These are phyloP conservation scores for Arge pagana DNA, from an alignment of 2,888 invertebrate genomes.

Conservation along the genomic window DNA sequence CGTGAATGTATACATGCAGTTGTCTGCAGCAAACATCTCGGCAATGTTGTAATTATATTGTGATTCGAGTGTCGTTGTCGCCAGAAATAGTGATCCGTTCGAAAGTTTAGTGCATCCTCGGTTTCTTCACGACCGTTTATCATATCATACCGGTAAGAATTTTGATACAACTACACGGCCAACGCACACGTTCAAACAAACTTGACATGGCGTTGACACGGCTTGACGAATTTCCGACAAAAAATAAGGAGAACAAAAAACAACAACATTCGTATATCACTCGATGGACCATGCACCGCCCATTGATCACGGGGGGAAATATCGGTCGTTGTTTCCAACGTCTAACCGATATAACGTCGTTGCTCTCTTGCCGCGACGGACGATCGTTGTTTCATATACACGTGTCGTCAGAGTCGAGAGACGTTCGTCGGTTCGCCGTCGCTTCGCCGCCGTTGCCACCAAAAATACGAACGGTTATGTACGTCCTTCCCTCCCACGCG, in stretches of 20 bases:
- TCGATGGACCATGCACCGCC: no score
- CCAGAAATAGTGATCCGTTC: background rate
- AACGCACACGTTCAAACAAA: slow-evolving; percentile 26
- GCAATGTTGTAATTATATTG: slow-evolving; percentile 29
- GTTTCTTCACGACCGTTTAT: background rate
- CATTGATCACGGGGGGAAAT: no score
- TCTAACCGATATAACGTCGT: no score
- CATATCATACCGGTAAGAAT: slow-evolving; percentile 35
- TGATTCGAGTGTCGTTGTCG: slow-evolving; percentile 24
- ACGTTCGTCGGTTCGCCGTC: no score
- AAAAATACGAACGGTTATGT: background rate
- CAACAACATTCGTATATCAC: no score
- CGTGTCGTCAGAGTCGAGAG: no score
- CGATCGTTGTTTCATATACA: no score
- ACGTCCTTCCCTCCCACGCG: background rate
- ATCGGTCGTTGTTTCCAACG: no score
- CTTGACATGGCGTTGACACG: slow-evolving; percentile 45
- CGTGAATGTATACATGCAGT: slow-evolving; percentile 48
- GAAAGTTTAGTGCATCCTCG: background rate
- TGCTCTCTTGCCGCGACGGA: no score
- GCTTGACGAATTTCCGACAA: background rate
- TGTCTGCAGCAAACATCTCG: slow-evolving; percentile 45
- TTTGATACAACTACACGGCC: background rate
- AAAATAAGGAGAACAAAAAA: background rate
- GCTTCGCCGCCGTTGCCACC: no score